Evolutionary conservation across 2,888 invertebrate genomes (phyloP), one percentile per base, ranked within the genome.

Genomic region (Branchipolynoe longqiensis): DNA sequence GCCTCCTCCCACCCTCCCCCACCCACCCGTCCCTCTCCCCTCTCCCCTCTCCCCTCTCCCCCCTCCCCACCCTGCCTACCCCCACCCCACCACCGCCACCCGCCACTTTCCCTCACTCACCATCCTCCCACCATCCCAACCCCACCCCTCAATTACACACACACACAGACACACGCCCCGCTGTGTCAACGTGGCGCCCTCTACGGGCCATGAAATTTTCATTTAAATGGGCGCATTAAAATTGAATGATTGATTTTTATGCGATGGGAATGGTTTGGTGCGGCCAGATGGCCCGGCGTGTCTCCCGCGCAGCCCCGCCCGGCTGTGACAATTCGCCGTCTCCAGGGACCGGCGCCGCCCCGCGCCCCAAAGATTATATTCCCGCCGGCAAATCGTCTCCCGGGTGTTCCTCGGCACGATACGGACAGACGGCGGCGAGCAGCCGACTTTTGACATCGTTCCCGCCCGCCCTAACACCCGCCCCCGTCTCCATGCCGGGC

Each of bases 191-290:
- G 48, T 33, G 28, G 8, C 78, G 33, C 48, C 41, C 41, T 31
- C 48, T 48, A 41, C 31, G 31, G 41, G 4, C 78, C 78, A 78
- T 78, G 78, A 78, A 78, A 78, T 78, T 78, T 78, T 78, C 78
- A 78, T 78, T 54, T 54, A 78, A 78, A 78, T 78, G 48, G 78
- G 33, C 78, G 33, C 78, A 78, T 78, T 78, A 78, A 78, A 78
- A 78, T 28, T 78, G 78, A 78, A 54, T 78, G 78, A 78, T 18
- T 78, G 78, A 78, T 78, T 78, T 78, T 78, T 41, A 78, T 78
- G 78, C 22, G 78, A 1, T 33, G 22, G 78, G 18, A 41, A 78
- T 78, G 78, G 48, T 31, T 78, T 48, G 22, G 48, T 1, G 31
- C 41, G 31, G 78, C 41, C 78, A 78, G 78, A 78, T 78, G 78